phyloP scores from a whole-genome alignment of 2,113 vertebrate genomes.

The Mobula birostris region DNA sequence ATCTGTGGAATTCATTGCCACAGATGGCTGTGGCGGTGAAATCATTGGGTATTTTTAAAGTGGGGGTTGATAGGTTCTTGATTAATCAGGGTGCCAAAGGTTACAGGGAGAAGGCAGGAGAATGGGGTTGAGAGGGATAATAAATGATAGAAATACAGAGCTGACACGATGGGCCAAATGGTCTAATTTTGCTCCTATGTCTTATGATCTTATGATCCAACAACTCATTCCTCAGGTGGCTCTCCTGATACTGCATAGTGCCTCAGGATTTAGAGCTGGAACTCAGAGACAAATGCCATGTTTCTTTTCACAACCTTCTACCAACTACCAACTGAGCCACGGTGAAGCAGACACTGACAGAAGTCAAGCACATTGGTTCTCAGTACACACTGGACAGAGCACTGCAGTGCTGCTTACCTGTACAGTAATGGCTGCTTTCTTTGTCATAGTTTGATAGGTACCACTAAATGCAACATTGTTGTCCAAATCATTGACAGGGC shows the following conservation, averaged over 20 bases:
- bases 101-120: too few species aligned
- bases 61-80: too few species aligned
- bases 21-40: too few species aligned
- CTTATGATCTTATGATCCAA: background rate
- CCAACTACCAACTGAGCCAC: background rate
- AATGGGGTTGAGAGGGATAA: too few species aligned
- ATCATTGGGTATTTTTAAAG: too few species aligned
- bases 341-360: background rate
- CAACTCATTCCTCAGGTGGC: background rate
- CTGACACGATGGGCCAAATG: too few species aligned
- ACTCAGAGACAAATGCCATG: background rate
- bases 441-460: slow-evolving; percentile 98
- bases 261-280: background rate
- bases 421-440: slow-evolving; percentile 91
- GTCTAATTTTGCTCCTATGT: too few species aligned
- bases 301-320: background rate
- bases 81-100: too few species aligned
- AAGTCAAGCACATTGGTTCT: background rate
- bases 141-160: too few species aligned
- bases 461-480: slow-evolving; percentile 97
- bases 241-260: too few species aligned
- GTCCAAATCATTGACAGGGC: slow-evolving; percentile 91
- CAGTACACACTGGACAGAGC: background rate
- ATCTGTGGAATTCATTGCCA: too few species aligned
- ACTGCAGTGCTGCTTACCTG: slow-evolving; percentile 65